phyloP scores from a whole-genome alignment of 2,797 vertebrate species.

The Hylomyscus alleni region DNA sequence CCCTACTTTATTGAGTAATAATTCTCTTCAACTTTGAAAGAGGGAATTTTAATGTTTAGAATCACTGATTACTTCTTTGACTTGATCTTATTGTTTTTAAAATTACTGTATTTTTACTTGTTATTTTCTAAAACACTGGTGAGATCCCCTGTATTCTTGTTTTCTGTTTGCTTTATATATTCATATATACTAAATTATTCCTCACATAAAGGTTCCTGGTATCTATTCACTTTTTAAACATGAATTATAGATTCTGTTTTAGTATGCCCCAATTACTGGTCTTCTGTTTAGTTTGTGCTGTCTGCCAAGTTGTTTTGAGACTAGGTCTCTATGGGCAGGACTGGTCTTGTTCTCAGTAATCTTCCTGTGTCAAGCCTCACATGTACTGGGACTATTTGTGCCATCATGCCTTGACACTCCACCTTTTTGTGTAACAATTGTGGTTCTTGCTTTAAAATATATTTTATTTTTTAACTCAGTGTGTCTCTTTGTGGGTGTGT shows the following conservation, averaged over 20 bases:
- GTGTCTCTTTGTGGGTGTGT: neutral
- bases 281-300: conserved; percentile 1
- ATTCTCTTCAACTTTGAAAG: conserved; percentile 42
- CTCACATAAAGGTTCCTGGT: conserved; percentile 25
- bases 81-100: conserved; percentile 14
- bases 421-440: neutral
- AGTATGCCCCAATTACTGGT: conserved; percentile 18
- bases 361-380: neutral
- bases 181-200: neutral
- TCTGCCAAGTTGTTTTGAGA: neutral
- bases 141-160: conserved; percentile 5
- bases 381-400: neutral
- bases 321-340: neutral
- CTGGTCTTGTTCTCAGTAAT: neutral
- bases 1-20: conserved; percentile 12
- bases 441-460: neutral
- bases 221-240: conserved; percentile 13
- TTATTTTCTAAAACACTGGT: conserved; percentile 48
- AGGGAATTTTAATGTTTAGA: conserved; percentile 20
- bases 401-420: neutral
- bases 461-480: neutral
- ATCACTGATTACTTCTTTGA: conserved; percentile 48
- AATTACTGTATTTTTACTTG: conserved; percentile 48
- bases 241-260: conserved; percentile 44
- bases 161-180: conserved; percentile 17